Base-by-base conservation (phyloP, 1,140 invertebrate species). In the Atta texana region DNA sequence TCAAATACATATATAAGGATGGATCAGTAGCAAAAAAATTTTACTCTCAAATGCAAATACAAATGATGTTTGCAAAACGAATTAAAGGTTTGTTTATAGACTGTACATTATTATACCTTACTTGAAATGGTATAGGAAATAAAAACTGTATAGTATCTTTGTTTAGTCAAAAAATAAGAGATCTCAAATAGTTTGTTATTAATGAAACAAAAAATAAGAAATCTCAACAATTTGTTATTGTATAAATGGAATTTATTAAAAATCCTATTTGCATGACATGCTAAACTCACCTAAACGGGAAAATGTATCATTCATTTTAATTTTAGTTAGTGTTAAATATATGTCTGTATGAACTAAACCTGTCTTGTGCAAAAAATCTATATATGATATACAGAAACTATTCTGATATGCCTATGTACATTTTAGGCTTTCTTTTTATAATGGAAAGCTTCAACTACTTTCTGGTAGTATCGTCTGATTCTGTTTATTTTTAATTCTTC, bases 61-160 rank as follows among this genome's bases (percentile, higher is more conserved):
- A 61, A 61, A 61, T 61, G 57, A 61, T 61, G 57, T 61, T 61
- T 24, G 57, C 57, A 8, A 61, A 24, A 39, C 34, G 34, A 39
- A 39, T 6, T 39, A 39, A 39, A 39, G 34, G 34, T 39, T 39
- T 39, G 34, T 39, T 39, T 39, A 39, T 39, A 39, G 34, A 39
- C 34, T 39, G 34, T 39, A 39, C 34, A 39, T 39, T 39, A 39
- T 6, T 39, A 39, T 39, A 39, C 34, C 34, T 39, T 39, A 0
- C 34, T 39, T 6, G 34, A 39, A 39, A 39, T 39, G 34, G 34
- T 39, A 39, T 39, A 39, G 34, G 34, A 61, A 61, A 10, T 24
- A 61, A 61, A 61, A 61, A 61, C 21, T 61, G 59, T 24, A 61
- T 61, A 61, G 21, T 61, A 24, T 61, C 59, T 61, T 61, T 61